Conservation (phyloP, 2,797 vertebrate genomes). For the Schizopygopsis malacanthus region DNA sequence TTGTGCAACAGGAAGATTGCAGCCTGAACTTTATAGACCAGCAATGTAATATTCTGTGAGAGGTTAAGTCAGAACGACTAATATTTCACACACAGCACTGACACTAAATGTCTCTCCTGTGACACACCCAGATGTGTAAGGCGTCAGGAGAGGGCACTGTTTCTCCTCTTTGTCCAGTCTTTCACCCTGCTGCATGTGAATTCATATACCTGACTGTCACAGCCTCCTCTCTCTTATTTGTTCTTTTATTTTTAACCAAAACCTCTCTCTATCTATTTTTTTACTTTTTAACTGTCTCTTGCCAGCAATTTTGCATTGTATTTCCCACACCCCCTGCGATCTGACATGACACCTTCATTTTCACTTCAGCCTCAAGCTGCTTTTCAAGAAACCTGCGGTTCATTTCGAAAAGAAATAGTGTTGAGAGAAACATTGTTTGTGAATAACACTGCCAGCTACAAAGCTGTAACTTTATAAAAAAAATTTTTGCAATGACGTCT, state of each 20-base stretch:
- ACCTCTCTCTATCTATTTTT: not conserved
- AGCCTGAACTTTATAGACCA: not conserved
- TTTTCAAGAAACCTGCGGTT: conserved; percentile 19
- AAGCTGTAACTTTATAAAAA: not conserved
- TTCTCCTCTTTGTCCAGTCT: conserved; percentile 53
- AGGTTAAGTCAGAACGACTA: conserved; percentile 5
- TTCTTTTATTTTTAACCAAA: conserved; percentile 30
- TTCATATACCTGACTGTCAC: conserved; percentile 17
- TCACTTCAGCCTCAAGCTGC: conserved; percentile 11
- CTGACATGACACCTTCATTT: conserved; percentile 19
- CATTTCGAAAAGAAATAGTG: not conserved
- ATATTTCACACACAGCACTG: not conserved
- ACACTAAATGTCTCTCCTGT: not conserved
- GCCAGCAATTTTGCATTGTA: conserved; percentile 2
- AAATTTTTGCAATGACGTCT: not conserved
- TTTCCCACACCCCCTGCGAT: not conserved
- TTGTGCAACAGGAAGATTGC: conserved; percentile 7
- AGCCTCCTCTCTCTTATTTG: conserved; percentile 10
- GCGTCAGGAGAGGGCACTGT: conserved; percentile 66
- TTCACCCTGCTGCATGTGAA: conserved; percentile 10
- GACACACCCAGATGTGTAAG: conserved; percentile 15
- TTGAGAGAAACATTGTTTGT: conserved; percentile 3
- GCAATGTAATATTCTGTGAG: conserved; percentile 19
- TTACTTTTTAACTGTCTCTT: conserved; percentile 22
- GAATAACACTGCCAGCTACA: not conserved